A percentile compares a stretch with the other conserved stretches of the same genome.
Evolutionary conservation across 2,113 vertebrate species (phyloP).

Genomic region (Scytalopus superciliaris): DNA sequence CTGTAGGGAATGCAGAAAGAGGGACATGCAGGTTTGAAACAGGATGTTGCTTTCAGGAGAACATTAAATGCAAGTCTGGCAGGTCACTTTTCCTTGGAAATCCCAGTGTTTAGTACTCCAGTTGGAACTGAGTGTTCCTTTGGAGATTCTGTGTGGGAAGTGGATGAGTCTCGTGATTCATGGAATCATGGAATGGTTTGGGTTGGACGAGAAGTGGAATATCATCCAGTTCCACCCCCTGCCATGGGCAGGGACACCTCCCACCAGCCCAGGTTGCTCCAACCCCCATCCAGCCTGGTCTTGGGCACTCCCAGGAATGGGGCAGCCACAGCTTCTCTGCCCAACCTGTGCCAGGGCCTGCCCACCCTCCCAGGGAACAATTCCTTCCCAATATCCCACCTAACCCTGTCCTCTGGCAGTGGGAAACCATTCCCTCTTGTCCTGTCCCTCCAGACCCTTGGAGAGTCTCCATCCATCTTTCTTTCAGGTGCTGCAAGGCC

Average conservation of each 20-base stretch:
- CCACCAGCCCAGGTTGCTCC: too few species aligned
- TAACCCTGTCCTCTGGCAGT: background rate
- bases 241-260: too few species aligned
- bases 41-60: background rate
- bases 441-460: accelerated
- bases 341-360: too few species aligned
- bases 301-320: too few species aligned
- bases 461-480: background rate
- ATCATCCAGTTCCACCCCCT: too few species aligned
- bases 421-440: background rate
- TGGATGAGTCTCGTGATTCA: background rate
- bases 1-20: background rate
- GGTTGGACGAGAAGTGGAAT: too few species aligned
- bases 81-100: background rate
- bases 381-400: background rate
- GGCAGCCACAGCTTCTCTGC: too few species aligned
- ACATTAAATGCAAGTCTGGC: background rate
- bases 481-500: background rate
- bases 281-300: too few species aligned
- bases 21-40: background rate
- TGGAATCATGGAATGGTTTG: too few species aligned
- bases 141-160: background rate
- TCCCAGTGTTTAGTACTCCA: background rate
- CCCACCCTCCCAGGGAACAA: accelerated
- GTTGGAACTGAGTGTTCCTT: background rate